phyloP scores from a whole-genome alignment of 2,888 invertebrate genomes.

The Drosophila algonquin region DNA sequence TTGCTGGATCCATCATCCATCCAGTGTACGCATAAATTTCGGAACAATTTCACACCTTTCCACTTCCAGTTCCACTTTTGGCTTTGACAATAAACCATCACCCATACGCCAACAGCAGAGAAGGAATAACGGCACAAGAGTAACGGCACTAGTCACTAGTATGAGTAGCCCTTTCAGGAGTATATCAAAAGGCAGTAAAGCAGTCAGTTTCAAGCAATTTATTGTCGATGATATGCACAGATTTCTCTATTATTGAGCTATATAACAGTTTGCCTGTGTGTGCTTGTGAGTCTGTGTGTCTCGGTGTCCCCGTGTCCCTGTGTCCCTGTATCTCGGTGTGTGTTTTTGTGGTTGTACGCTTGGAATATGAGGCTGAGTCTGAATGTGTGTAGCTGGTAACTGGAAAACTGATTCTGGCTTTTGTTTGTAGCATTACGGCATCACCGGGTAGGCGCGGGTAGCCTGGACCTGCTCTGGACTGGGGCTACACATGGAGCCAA shows the following conservation, averaged over 20 bases:
- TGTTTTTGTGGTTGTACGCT: background rate
- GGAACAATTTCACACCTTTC: background rate
- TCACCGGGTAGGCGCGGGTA: background rate
- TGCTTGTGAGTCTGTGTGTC: background rate
- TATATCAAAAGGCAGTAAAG: constrained; percentile 46
- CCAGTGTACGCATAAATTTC: background rate
- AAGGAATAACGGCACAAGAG: background rate
- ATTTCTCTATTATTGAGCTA: constrained; percentile 30
- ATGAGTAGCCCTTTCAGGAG: constrained; percentile 2
- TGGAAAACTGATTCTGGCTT: constrained; percentile 10
- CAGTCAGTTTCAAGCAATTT: constrained; percentile 41
- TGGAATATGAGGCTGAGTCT: background rate
- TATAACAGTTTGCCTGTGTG: background rate
- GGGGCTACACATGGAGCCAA: too few species aligned
- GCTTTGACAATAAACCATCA: constrained; percentile 36
- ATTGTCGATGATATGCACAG: constrained; percentile 51
- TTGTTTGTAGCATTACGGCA: background rate
- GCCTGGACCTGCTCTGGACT: too few species aligned
- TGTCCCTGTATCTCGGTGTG: background rate
- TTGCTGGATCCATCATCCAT: background rate
- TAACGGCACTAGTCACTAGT: constrained; percentile 10
- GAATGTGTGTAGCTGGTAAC: constrained; percentile 11
- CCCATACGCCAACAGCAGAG: constrained; percentile 41
- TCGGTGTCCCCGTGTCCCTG: background rate
- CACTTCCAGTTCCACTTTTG: too few species aligned